phyloP scores from a whole-genome alignment of 2,797 vertebrate genomes.

The Miichthys miiuy region DNA sequence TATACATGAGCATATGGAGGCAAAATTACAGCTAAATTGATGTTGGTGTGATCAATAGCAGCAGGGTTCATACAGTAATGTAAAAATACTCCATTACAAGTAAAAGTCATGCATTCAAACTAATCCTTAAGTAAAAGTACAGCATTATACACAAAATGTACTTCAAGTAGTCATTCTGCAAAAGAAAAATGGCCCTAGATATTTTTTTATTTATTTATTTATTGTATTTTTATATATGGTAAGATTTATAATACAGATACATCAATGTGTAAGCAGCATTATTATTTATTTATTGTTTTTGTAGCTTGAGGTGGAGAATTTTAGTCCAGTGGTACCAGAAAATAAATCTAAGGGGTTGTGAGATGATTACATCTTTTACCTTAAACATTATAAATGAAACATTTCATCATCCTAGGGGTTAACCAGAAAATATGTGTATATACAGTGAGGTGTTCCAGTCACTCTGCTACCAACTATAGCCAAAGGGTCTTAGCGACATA shows the following conservation, averaged over 20 bases:
- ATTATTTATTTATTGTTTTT: neutral
- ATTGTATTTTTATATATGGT: too few species aligned
- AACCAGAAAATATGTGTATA: neutral
- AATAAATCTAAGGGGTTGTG: neutral
- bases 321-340: neutral
- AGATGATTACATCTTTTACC: neutral
- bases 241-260: neutral
- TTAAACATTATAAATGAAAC: neutral
- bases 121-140: neutral
- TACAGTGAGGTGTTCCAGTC: neutral
- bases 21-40: neutral
- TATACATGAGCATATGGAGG: too few species aligned
- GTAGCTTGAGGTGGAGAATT: neutral
- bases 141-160: neutral
- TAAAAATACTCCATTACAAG: neutral
- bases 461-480: neutral
- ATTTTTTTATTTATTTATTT: neutral
- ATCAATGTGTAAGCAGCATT: neutral
- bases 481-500: neutral
- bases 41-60: neutral
- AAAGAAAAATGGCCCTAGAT: neutral
- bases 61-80: neutral
- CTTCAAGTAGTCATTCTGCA: neutral
- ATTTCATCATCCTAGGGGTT: neutral
- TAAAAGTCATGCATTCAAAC: neutral